Conservation (phyloP, 2,888 invertebrate species). For the Chrysotoxum bicinctum region DNA sequence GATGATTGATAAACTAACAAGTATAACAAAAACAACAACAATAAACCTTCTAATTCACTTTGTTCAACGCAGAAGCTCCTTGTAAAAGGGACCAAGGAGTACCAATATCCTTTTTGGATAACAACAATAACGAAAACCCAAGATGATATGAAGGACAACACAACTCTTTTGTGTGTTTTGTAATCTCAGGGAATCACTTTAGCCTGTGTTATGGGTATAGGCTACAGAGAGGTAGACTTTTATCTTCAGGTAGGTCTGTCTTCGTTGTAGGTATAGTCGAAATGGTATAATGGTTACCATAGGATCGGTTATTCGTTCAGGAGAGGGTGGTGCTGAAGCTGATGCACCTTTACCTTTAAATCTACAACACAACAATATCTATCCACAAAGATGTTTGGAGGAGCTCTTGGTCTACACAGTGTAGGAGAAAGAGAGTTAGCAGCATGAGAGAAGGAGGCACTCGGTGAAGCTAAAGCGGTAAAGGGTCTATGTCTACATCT, state of each 20-base stretch:
- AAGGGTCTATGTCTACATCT: background rate
- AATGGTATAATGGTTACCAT: background rate
- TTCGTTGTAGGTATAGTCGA: background rate
- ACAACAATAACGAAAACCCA: background rate
- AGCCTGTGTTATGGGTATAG: background rate
- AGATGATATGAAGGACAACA: conserved; percentile 63
- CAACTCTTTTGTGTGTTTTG: conserved; percentile 66
- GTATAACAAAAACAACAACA: conserved; percentile 38
- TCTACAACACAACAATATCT: conserved; percentile 16
- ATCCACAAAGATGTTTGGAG: conserved; percentile 52
- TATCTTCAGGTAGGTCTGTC: no score
- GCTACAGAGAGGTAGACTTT: background rate
- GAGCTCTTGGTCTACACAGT: conserved; percentile 42
- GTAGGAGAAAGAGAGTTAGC: background rate
- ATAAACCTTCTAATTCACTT: conserved; percentile 55
- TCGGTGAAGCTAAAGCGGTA: background rate
- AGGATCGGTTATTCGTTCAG: conserved; percentile 4
- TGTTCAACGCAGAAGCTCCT: conserved; percentile 12
- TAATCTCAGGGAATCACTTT: conserved; percentile 58
- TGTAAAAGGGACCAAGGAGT: background rate
- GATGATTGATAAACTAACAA: conserved; percentile 59
- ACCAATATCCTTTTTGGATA: background rate
- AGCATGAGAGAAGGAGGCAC: background rate
- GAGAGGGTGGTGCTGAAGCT: background rate
- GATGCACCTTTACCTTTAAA: conserved; percentile 12